Conservation (phyloP, 2,888 invertebrate genomes). For the Ochropacha duplaris region DNA sequence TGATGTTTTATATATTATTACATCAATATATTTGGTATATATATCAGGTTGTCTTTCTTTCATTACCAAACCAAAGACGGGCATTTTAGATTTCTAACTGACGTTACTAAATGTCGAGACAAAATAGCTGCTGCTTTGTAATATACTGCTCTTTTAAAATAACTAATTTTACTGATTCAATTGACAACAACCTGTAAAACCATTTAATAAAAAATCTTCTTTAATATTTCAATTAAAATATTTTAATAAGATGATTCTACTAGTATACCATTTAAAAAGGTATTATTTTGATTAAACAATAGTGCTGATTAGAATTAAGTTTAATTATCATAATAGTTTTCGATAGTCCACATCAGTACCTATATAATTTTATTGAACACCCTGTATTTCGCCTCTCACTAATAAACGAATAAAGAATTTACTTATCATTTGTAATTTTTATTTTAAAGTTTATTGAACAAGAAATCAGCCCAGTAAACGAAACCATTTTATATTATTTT, state of each 20-base stretch:
- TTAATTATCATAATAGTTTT: slow-evolving; percentile 31
- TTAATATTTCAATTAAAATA: slow-evolving; percentile 20
- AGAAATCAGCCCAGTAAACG: no score
- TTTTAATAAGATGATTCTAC: slow-evolving; percentile 15
- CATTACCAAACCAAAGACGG: slow-evolving; percentile 61
- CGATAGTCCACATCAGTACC: slow-evolving; percentile 22
- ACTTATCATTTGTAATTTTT: slow-evolving; percentile 42
- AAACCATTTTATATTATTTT: neutral
- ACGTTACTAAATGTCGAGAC: slow-evolving; percentile 24
- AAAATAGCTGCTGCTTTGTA: slow-evolving; percentile 51
- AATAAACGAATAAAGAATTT: slow-evolving; percentile 59
- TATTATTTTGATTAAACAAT: slow-evolving; percentile 23
- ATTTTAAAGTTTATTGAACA: slow-evolving; percentile 15
- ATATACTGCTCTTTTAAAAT: slow-evolving; percentile 32
- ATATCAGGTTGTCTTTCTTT: slow-evolving; percentile 43
- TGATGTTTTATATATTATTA: slow-evolving; percentile 17
- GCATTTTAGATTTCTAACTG: slow-evolving; percentile 45
- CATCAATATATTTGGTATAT: slow-evolving; percentile 38
- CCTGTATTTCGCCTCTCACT: slow-evolving; percentile 67
- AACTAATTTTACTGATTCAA: slow-evolving; percentile 11
- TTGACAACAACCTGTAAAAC: slow-evolving; percentile 40
- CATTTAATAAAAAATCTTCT: slow-evolving; percentile 19
- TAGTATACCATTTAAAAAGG: slow-evolving; percentile 16
- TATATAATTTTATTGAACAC: slow-evolving; percentile 30
- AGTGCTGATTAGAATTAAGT: slow-evolving; percentile 43